A percentile compares a stretch with the other conserved stretches of the same genome.
Evolutionary conservation across 2,797 vertebrate genomes (phyloP).

Genomic region (Danio choprae): DNA sequence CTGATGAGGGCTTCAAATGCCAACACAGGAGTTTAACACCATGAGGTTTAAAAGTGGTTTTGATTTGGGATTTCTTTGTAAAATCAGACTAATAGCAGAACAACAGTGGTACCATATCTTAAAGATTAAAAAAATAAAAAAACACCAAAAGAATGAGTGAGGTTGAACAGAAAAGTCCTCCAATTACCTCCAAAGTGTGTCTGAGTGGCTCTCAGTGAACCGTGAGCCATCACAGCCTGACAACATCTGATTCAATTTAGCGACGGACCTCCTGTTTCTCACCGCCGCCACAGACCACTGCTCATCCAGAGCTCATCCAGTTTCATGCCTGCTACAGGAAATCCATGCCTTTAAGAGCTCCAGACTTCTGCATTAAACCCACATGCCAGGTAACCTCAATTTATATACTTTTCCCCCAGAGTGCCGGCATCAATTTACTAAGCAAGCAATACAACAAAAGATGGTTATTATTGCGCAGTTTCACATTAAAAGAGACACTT

Average conservation of each 20-base stretch:
- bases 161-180: conserved; percentile 52
- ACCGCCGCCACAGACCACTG: conserved; percentile 17
- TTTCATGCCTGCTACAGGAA: conserved; percentile 28
- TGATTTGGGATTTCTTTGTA: not conserved
- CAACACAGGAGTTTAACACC: not conserved
- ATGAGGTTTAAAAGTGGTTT: not conserved
- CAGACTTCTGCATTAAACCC: not conserved
- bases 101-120: conserved; percentile 2
- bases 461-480: conserved; percentile 2
- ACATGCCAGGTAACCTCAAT: conserved; percentile 24
- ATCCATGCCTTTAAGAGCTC: not conserved
- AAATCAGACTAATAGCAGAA: not conserved
- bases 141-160: conserved; percentile 18
- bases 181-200: conserved; percentile 57
- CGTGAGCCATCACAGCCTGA: conserved; percentile 42
- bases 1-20: not conserved
- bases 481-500: conserved; percentile 23
- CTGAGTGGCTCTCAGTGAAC: conserved; percentile 42
- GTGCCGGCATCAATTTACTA: conserved; percentile 19
- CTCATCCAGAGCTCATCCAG: conserved; percentile 26
- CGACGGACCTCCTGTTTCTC: conserved; percentile 19
- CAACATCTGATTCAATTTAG: conserved; percentile 47
- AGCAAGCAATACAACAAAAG: not conserved
- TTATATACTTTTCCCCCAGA: not conserved
- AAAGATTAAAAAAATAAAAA: conserved; percentile 1